Evolutionary conservation across 23 tunicate genomes (phyloP), one percentile per base, ranked within the genome.

Genomic region (Ascidia mentula): DNA sequence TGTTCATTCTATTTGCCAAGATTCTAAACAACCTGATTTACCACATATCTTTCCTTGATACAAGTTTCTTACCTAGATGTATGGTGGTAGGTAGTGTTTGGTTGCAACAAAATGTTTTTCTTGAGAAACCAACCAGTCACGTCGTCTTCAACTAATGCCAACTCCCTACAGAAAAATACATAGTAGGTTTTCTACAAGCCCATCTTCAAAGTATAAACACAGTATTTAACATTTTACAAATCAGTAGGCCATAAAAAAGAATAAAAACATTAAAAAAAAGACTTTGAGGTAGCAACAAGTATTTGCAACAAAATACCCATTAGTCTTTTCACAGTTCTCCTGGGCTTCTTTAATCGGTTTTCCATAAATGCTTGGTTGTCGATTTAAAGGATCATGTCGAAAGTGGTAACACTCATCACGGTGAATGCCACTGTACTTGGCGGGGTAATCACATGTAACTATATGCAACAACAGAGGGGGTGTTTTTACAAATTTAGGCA

Each of bases 341-440:
- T 53, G 65, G 24, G 88, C 88, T 39, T 39, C 59, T 37, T 77
- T 40, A 26, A 38, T 35, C 8, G 74, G 28, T 36, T 36, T 60
- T 20, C 75, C 74, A 79, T 80, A 86, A 32, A 71, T 35, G 53
- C 74, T 60, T 34, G 53, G 37, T 53, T 86, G 60, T 26, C 26
- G 61, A 34, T 46, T 69, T 34, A 17, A 0, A 1, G 82, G 85
- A 45, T 82, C 92, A 74, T 73, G 77, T 31, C 78, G 82, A 34
- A 92, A 75, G 34, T 79, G 72, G 60, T 79, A 79, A 61, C 91
- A 82, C 8, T 53, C 37, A 78, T 87, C 81, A 35, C 87, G 76
- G 61, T 92, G 90, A 31, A 60, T 15, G 20, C 33, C 75, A 18
- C 31, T 39, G 79, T 92, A 87, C 33, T 53, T 72, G 0, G 69